Evolutionary conservation across 2,113 vertebrate genomes (phyloP).

Genomic region (Oreochromis tanganicae): DNA sequence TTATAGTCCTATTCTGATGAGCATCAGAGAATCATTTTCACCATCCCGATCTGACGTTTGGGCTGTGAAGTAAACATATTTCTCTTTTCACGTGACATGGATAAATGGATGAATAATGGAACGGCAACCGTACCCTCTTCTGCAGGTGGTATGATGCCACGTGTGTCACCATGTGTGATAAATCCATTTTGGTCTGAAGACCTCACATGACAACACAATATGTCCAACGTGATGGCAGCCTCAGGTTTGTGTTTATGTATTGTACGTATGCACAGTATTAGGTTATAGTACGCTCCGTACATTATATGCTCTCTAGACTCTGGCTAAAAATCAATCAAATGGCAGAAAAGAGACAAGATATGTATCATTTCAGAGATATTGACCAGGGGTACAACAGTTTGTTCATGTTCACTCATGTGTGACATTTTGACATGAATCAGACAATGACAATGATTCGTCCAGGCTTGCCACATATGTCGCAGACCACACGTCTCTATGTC

Average conservation of each 20-base stretch:
- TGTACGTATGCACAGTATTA: background rate
- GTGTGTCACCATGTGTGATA: background rate
- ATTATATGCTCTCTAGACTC: background rate
- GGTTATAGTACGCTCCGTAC: background rate
- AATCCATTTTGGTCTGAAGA: background rate
- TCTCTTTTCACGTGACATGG: background rate
- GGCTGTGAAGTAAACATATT: background rate
- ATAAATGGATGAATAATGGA: background rate
- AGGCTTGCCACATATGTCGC: background rate
- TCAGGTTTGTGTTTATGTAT: background rate
- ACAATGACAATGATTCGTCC: background rate
- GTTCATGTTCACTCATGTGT: background rate
- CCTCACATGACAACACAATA: background rate
- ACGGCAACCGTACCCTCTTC: background rate
- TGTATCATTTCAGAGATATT: background rate
- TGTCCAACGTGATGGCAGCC: background rate
- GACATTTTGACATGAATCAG: background rate
- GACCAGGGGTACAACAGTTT: background rate
- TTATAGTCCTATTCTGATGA: background rate
- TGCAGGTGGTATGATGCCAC: background rate
- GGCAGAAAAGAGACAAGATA: background rate
- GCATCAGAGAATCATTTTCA: background rate
- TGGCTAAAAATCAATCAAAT: background rate
- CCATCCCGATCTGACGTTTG: background rate
- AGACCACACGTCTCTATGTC: background rate